Conservation (phyloP, 1,140 invertebrate genomes). For the Diachasma alloeum region DNA sequence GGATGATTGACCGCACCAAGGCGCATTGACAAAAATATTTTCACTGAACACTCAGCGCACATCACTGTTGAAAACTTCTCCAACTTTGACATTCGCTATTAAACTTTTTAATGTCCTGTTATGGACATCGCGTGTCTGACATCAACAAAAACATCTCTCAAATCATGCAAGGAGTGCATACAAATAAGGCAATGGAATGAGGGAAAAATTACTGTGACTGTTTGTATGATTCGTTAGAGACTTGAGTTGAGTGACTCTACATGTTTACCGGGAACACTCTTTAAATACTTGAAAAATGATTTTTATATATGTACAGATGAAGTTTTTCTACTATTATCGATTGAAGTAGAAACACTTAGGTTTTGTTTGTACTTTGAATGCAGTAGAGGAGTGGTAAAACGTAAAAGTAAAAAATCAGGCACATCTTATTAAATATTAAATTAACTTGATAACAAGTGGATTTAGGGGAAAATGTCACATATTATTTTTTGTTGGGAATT, state of each 20-base stretch:
- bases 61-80: slow-evolving; percentile 34
- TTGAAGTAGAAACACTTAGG: background rate
- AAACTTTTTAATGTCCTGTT: background rate
- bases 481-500: no score
- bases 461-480: no score
- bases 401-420: background rate
- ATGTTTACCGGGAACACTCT: slow-evolving; percentile 3
- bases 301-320: slow-evolving; percentile 46
- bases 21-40: slow-evolving; percentile 19
- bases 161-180: slow-evolving; percentile 28
- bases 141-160: slow-evolving; percentile 42
- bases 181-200: slow-evolving; percentile 8
- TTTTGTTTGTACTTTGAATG: background rate
- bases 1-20: slow-evolving; percentile 55
- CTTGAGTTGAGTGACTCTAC: slow-evolving; percentile 39
- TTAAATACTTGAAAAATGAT: slow-evolving; percentile 29
- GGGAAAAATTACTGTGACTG: slow-evolving; percentile 18
- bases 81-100: background rate
- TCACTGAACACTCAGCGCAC: slow-evolving; percentile 47
- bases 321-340: slow-evolving; percentile 50
- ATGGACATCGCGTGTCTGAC: slow-evolving; percentile 3
- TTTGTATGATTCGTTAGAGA: slow-evolving; percentile 36
- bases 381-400: background rate
- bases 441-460: background rate
- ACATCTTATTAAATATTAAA: background rate